A percentile compares a stretch with the other conserved stretches of the same genome.
Evolutionary conservation across 2,797 vertebrate species (phyloP).

Genomic region (Clarias laeviceps): DNA sequence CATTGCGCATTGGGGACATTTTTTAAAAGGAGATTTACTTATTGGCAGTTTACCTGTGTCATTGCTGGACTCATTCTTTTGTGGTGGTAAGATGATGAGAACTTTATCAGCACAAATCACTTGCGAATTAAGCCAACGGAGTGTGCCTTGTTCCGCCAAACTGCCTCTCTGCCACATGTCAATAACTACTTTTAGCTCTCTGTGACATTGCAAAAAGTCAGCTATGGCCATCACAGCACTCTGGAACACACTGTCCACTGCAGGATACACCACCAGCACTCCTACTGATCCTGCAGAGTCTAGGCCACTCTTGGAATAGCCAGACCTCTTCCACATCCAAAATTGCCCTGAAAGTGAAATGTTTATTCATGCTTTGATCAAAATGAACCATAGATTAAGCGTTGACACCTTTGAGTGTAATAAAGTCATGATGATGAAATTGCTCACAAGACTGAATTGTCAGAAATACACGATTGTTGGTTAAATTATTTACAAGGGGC

Average conservation of each 20-base stretch:
- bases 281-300: constrained; percentile 38
- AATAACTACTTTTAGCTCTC: constrained; percentile 69
- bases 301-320: neutral
- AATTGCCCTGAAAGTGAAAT: constrained; percentile 10
- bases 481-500: neutral
- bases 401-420: no score
- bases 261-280: constrained; percentile 79
- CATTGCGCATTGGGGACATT: neutral
- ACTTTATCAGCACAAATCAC: constrained; percentile 69
- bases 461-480: neutral
- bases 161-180: constrained; percentile 80
- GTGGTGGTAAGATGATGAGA: constrained; percentile 71
- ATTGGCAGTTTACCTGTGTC: neutral
- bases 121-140: constrained; percentile 79
- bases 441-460: neutral
- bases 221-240: constrained; percentile 73
- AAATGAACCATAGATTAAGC: neutral
- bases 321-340: neutral
- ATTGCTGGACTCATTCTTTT: constrained; percentile 19
- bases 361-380: neutral
- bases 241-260: constrained; percentile 71
- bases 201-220: constrained; percentile 74
- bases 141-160: constrained; percentile 76
- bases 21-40: no score
- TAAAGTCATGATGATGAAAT: neutral